Evolutionary conservation across 1,140 invertebrate species (phyloP).

Genomic region (Calliopsis andreniformis): DNA sequence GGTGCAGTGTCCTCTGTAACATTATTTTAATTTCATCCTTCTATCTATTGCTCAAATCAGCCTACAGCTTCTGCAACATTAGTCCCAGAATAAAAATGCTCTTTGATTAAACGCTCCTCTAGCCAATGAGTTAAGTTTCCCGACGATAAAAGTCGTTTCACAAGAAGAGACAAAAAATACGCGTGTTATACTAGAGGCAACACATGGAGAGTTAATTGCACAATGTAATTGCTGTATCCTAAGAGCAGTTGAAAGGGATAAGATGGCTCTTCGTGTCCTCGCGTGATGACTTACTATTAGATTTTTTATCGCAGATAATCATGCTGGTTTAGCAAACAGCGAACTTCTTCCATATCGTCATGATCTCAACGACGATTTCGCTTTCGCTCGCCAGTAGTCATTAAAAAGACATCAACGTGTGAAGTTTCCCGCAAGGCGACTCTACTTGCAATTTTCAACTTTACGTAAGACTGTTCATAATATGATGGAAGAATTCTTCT

Average conservation of each 20-base stretch:
- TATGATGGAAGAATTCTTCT: too few species aligned
- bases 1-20: too few species aligned
- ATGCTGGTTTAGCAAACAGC: neutral
- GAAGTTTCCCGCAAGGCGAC: too few species aligned
- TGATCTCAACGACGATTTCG: neutral
- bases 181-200: neutral
- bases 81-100: too few species aligned
- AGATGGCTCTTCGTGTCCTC: conserved; percentile 6
- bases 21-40: too few species aligned
- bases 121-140: too few species aligned
- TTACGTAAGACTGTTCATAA: too few species aligned
- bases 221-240: conserved; percentile 27
- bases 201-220: conserved; percentile 34
- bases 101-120: too few species aligned
- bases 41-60: too few species aligned
- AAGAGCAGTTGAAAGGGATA: neutral
- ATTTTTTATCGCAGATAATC: neutral
- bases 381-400: neutral
- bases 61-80: too few species aligned
- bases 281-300: neutral
- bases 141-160: neutral
- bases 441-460: too few species aligned
- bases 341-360: neutral
- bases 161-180: neutral
- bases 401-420: neutral